phyloP scores from a whole-genome alignment of 2,113 vertebrate species.

The Dryoscopus gambensis region DNA sequence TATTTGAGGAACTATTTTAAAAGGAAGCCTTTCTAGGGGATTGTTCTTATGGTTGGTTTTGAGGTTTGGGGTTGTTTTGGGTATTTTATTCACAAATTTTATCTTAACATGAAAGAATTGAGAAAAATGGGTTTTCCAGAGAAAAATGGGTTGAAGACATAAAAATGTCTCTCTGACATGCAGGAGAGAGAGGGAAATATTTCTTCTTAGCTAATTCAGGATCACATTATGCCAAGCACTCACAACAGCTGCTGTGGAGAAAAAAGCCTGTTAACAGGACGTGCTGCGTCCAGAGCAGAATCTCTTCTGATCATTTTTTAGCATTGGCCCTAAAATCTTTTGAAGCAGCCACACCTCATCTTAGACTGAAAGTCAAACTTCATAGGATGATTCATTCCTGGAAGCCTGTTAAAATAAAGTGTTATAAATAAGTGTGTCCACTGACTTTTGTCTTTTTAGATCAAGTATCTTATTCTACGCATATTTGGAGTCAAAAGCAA shows the following conservation, averaged over 20 bases:
- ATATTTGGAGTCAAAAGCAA: constrained; percentile 21
- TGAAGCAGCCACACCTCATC: constrained; percentile 1
- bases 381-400: neutral
- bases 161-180: neutral
- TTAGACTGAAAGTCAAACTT: neutral
- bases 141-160: neutral
- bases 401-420: neutral
- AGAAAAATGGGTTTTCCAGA: neutral
- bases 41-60: neutral
- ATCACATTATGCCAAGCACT: neutral
- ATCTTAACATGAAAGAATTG: neutral
- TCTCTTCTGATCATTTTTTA: neutral
- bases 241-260: neutral
- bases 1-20: neutral
- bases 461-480: constrained; percentile 1
- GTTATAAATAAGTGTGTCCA: neutral
- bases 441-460: constrained; percentile 49
- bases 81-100: neutral
- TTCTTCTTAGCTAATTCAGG: constrained; percentile 24
- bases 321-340: neutral
- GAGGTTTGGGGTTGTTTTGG: neutral
- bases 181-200: neutral
- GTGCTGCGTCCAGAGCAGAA: neutral
- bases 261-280: neutral
- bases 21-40: neutral